Evolutionary conservation across 2,113 vertebrate species (phyloP).

Genomic region (Cyanoramphus novaezelandiae): DNA sequence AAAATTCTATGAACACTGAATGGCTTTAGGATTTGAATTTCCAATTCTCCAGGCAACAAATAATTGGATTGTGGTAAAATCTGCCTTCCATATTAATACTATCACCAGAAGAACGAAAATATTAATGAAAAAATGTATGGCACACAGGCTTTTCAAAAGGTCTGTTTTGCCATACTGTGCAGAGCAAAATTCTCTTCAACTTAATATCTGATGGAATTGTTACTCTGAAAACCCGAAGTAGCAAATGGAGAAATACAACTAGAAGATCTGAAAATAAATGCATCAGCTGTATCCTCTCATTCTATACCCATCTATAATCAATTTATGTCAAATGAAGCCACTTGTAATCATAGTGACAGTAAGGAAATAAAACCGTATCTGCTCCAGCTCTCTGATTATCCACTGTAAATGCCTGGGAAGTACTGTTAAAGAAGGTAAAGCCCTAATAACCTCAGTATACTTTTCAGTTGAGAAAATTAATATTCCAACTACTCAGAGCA

Average conservation of each 20-base stretch:
- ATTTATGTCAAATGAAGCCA: neutral
- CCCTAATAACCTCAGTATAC: neutral
- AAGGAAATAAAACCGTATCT: neutral
- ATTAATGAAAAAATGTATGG: neutral
- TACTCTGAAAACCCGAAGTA: neutral
- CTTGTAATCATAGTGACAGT: neutral
- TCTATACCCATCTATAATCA: neutral
- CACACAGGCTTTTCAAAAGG: neutral
- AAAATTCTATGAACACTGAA: conserved; percentile 49
- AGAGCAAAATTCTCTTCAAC: neutral
- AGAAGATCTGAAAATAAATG: neutral
- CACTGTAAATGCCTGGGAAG: neutral
- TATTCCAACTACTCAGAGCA: neutral
- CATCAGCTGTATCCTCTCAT: neutral
- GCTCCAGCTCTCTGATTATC: neutral
- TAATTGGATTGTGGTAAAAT: conserved; percentile 16
- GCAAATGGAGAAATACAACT: neutral
- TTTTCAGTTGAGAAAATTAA: conserved; percentile 2
- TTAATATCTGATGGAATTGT: neutral
- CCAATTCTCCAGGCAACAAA: neutral
- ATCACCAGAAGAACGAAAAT: conserved; percentile 39
- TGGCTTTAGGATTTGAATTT: neutral
- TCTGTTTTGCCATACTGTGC: neutral
- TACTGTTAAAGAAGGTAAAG: neutral
- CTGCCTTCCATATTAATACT: conserved; percentile 12